phyloP scores from a whole-genome alignment of 1,140 invertebrate genomes.

The Aethina tumida region DNA sequence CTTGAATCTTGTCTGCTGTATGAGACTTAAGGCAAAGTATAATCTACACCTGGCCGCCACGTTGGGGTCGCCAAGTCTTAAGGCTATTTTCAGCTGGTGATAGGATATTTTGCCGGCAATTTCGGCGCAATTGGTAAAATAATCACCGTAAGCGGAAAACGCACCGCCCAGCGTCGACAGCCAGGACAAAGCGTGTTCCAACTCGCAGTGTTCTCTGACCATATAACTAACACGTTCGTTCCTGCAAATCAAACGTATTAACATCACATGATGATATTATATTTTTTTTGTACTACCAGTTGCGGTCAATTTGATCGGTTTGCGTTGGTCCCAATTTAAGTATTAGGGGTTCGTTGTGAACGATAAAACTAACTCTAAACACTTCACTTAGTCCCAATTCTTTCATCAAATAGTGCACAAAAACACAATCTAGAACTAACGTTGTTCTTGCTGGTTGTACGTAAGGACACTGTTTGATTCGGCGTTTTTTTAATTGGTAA shows the following conservation, averaged over 20 bases:
- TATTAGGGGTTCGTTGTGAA: conserved; percentile 11
- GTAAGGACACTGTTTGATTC: no score
- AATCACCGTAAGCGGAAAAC: conserved; percentile 86
- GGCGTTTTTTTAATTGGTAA: no score
- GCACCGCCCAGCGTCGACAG: conserved; percentile 92
- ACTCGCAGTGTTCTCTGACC: conserved; percentile 55
- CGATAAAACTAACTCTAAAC: conserved; percentile 19
- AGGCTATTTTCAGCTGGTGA: conserved; percentile 68
- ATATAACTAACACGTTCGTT: conserved; percentile 28
- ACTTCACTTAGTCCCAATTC: conserved; percentile 18
- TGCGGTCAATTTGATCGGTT: conserved; percentile 54
- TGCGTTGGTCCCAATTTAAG: conserved; percentile 42
- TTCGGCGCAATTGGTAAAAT: conserved; percentile 66
- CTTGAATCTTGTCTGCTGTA: conserved; percentile 64
- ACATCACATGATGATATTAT: conserved; percentile 9
- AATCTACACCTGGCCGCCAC: conserved; percentile 69
- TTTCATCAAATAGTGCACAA: conserved; percentile 24
- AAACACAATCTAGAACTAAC: conserved; percentile 23
- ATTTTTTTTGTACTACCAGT: conserved; percentile 42
- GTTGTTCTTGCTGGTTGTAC: no score
- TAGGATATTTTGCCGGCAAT: conserved; percentile 79
- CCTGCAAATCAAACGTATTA: conserved; percentile 15
- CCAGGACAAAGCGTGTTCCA: conserved; percentile 85
- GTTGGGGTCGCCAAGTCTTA: conserved; percentile 69
- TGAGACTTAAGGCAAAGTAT: conserved; percentile 76